Evolutionary conservation across 2,113 vertebrate genomes (phyloP).

Genomic region (Strix aluco): DNA sequence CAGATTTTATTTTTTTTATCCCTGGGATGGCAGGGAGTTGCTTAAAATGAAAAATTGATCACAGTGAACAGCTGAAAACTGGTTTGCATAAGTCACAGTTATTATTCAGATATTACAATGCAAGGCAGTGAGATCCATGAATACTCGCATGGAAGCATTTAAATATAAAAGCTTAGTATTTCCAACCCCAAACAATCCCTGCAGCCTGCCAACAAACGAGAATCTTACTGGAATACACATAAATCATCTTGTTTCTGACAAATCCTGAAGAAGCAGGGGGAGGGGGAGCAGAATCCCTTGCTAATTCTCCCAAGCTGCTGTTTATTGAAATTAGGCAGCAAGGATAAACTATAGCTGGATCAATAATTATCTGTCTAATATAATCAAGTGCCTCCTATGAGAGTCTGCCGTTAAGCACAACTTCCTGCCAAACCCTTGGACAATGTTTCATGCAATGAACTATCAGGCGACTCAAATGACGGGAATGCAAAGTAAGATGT

Average conservation of each 20-base stretch:
- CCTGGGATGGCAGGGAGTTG: constrained; percentile 27
- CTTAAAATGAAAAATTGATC: constrained; percentile 69
- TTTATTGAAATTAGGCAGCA: constrained; percentile 81
- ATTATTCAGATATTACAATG: constrained; percentile 70
- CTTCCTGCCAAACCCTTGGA: not conserved
- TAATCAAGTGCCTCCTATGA: constrained; percentile 70
- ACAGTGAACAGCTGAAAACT: constrained; percentile 55
- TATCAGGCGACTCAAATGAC: not conserved
- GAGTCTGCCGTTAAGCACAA: constrained; percentile 19
- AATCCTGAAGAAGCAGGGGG: constrained; percentile 49
- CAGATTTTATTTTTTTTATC: not conserved
- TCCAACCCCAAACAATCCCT: constrained; percentile 31
- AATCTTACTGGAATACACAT: constrained; percentile 70
- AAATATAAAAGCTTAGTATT: constrained; percentile 33
- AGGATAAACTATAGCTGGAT: constrained; percentile 70
- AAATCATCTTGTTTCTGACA: constrained; percentile 75
- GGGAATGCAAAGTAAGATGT: not conserved
- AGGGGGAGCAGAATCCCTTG: constrained; percentile 59
- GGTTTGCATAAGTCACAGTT: constrained; percentile 68
- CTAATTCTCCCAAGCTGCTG: constrained; percentile 76
- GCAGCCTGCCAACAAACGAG: constrained; percentile 64
- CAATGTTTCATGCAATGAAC: not conserved
- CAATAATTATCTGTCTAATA: constrained; percentile 78
- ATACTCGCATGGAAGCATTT: not conserved
- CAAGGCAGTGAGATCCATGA: constrained; percentile 19